A percentile compares a stretch with the other conserved stretches of the same genome.
Evolutionary conservation across 2,888 invertebrate genomes (phyloP).

Genomic region (Oligia fasciuncula): DNA sequence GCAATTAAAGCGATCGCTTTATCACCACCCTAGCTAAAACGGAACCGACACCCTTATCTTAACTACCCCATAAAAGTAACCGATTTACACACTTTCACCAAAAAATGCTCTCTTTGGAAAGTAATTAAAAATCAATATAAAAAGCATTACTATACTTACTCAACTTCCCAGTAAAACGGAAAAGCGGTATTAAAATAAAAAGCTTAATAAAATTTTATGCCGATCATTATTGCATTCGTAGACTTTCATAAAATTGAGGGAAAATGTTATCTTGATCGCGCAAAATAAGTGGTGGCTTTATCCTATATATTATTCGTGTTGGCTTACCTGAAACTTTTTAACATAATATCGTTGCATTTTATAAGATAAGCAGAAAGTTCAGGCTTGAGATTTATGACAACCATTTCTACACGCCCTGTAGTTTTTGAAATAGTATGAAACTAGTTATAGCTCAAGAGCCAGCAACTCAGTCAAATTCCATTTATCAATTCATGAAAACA

Average conservation of each 20-base stretch:
- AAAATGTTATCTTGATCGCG: constrained; percentile 30
- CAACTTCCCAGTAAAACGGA: constrained; percentile 40
- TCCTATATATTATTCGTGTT: constrained; percentile 46
- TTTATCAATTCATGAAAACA: not conserved
- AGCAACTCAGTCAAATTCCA: not conserved
- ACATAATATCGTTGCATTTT: constrained; percentile 61
- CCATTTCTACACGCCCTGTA: constrained; percentile 54
- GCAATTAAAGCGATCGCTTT: constrained; percentile 55
- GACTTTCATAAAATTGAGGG: constrained; percentile 39
- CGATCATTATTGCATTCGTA: constrained; percentile 43
- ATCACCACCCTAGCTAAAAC: constrained; percentile 53
- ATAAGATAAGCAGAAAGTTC: constrained; percentile 61
- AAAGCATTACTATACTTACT: constrained; percentile 47
- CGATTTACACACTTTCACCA: constrained; percentile 37
- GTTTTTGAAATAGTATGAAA: constrained; percentile 56
- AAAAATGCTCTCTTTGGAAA: constrained; percentile 35
- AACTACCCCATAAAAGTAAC: constrained; percentile 58
- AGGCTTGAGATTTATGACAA: constrained; percentile 51
- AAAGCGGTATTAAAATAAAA: constrained; percentile 50
- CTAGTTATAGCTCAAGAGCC: constrained; percentile 38
- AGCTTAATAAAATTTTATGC: constrained; percentile 47
- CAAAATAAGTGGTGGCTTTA: constrained; percentile 37
- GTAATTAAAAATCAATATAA: constrained; percentile 63
- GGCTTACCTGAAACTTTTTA: constrained; percentile 60
- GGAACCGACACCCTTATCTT: constrained; percentile 52